Percentiles rank a stretch among this genome's conserved stretches.
These are phyloP conservation scores for Hydrolagus affinis DNA, from an alignment of 2,113 vertebrate genomes.

Conservation along the genomic window DNA sequence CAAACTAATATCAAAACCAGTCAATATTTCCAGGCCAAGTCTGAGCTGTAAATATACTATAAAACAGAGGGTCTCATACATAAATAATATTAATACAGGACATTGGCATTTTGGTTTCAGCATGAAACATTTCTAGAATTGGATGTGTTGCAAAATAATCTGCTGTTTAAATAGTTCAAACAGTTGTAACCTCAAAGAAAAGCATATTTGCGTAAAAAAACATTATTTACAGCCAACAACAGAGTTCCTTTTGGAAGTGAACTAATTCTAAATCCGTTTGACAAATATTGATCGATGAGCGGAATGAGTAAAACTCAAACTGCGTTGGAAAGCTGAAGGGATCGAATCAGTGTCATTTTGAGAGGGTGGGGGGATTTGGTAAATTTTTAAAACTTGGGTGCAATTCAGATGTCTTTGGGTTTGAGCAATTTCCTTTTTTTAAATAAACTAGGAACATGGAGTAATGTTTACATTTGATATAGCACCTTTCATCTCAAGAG, in stretches of 20 bases:
- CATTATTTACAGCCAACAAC: background rate
- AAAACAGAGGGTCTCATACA: background rate
- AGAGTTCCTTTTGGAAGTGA: background rate
- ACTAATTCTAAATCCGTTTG: background rate
- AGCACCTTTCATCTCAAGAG: too few species aligned
- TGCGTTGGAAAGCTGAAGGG: background rate
- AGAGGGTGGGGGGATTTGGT: background rate
- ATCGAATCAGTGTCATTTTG: background rate
- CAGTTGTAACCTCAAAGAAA: background rate
- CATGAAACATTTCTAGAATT: background rate
- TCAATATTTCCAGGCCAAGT: background rate
- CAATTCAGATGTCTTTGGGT: background rate
- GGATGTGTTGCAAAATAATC: too few species aligned
- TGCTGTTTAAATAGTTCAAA: background rate
- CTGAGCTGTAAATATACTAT: background rate
- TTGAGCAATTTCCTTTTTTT: background rate
- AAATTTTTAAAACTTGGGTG: background rate
- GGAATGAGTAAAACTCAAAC: slow-evolving; percentile 10
- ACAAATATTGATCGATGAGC: background rate
- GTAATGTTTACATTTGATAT: background rate
- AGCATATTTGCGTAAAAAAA: background rate
- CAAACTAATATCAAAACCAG: background rate
- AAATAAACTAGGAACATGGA: background rate
- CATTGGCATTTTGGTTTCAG: background rate
- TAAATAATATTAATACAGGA: background rate